Evolutionary conservation across 1,140 invertebrate species (phyloP), one percentile per base, ranked within the genome.

Genomic region (Eufriesea mexicana): DNA sequence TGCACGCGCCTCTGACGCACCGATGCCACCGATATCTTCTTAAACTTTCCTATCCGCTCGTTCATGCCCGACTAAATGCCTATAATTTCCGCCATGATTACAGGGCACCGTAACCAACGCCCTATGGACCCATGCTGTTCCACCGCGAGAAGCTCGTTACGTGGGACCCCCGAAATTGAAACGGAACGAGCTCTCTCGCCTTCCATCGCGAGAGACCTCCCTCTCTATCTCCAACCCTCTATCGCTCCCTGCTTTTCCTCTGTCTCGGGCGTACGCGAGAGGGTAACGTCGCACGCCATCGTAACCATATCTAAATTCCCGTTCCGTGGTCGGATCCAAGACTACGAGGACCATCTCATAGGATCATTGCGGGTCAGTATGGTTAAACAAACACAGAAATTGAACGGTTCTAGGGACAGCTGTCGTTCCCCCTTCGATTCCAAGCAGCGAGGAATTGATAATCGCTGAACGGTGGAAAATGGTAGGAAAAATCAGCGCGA

Each of bases 11-110:
- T 89, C 89, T 91, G 91, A 93, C 91, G 91, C 90, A 84, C 89
- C 90, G 84, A 93, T 93, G 91, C 92, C 92, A 92, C 89, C 91
- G 93, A 94, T 92, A 90, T 87, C 81, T 83, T 90, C 88, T 90
- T 91, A 91, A 91, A 92, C 91, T 92, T 92, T 90, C 87, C 92
- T 92, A 92, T 92, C 91, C 91, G 91, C 89, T 92, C 92, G 90
- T 93, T 93, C 91, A 92, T 91, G 91, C 90, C 87, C 86, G 84
- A 71, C 90, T 94, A 94, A 94, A 94, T 94, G 91, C 91, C 93
- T 94, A 94, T 94, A 94, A 94, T 94, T 93, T 92, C 84, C 82
- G 78, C 70, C 84, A 91, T 93, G 93, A 94, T 94, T 94, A 94
- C 92, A 94, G 92, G 92, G 90, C 91, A 92, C 66, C 87, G 84